Percentiles rank a stretch among this genome's conserved stretches.
Evolutionary conservation across 2,797 vertebrate species (phyloP).

Genomic region (Chaunax sp.): DNA sequence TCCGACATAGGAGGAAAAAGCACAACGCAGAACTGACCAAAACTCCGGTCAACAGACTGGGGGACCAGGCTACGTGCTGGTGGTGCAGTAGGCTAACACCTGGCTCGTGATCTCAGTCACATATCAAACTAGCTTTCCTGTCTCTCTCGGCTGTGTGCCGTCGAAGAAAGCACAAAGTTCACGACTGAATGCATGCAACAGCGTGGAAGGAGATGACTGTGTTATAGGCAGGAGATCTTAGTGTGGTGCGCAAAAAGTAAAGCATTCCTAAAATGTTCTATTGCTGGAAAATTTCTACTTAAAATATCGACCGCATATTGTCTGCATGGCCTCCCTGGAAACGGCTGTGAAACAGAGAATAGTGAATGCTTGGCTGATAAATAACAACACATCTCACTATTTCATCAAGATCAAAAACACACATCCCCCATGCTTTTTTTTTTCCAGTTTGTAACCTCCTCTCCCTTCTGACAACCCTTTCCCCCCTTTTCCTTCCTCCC

Average conservation of each 20-base stretch:
- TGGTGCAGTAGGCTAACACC: constrained; percentile 56
- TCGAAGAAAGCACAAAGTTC: constrained; percentile 19
- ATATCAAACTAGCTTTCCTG: constrained; percentile 41
- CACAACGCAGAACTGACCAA: constrained; percentile 4
- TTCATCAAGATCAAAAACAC: constrained; percentile 46
- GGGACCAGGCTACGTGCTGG: constrained; percentile 18
- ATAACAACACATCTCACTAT: constrained; percentile 22
- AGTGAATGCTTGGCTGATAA: background rate
- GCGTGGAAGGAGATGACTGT: too few species aligned
- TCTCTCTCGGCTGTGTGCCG: constrained; percentile 5
- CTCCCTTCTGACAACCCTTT: constrained; percentile 42
- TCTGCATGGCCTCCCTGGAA: too few species aligned
- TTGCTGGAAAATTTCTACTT: constrained; percentile 10
- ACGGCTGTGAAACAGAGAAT: too few species aligned
- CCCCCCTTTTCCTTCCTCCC: constrained; percentile 72
- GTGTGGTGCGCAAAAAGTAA: too few species aligned
- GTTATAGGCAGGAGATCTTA: too few species aligned
- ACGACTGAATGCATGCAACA: too few species aligned
- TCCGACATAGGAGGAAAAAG: constrained; percentile 3
- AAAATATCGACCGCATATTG: too few species aligned
- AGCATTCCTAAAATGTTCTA: constrained; percentile 1
- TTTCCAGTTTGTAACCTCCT: constrained; percentile 46
- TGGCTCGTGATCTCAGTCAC: constrained; percentile 67
- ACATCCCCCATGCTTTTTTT: constrained; percentile 20
- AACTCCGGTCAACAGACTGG: constrained; percentile 19